Evolutionary conservation across 1,140 invertebrate species (phyloP).

Genomic region (Babylonia areolata): DNA sequence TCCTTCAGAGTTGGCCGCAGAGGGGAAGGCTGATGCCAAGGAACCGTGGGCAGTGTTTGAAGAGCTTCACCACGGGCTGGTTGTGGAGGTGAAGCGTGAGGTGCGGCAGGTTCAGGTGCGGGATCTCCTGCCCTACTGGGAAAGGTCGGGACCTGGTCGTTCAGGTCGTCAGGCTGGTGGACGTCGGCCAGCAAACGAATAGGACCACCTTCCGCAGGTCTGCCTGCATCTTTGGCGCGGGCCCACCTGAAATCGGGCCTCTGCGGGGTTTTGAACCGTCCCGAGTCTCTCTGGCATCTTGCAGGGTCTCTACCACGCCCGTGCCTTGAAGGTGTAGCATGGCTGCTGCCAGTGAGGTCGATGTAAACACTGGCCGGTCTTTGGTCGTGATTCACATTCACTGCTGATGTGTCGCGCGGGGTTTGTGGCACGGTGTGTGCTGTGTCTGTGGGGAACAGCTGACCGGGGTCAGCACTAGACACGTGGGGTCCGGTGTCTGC

Average conservation of each 20-base stretch:
- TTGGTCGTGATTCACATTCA: neutral
- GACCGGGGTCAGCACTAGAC: neutral
- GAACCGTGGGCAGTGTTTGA: neutral
- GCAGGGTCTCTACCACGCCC: neutral
- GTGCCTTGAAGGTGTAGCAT: neutral
- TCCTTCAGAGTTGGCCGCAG: neutral
- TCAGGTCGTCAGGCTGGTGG: neutral
- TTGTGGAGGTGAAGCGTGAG: too few species aligned
- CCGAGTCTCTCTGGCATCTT: neutral
- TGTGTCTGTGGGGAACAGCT: neutral
- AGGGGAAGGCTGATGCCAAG: neutral
- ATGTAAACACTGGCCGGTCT: neutral
- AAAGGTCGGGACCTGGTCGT: neutral
- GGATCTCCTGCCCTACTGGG: neutral
- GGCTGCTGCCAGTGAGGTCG: neutral
- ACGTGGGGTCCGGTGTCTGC: neutral
- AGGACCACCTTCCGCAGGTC: neutral
- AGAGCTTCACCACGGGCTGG: neutral
- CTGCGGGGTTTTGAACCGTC: neutral
- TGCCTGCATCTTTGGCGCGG: neutral
- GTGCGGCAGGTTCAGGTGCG: too few species aligned
- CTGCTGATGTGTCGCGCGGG: too few species aligned
- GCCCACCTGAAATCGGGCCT: neutral
- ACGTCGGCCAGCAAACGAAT: neutral
- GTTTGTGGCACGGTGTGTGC: neutral